Base-by-base conservation (phyloP, 2,888 invertebrate species). In the Sarcophaga rosellei region DNA sequence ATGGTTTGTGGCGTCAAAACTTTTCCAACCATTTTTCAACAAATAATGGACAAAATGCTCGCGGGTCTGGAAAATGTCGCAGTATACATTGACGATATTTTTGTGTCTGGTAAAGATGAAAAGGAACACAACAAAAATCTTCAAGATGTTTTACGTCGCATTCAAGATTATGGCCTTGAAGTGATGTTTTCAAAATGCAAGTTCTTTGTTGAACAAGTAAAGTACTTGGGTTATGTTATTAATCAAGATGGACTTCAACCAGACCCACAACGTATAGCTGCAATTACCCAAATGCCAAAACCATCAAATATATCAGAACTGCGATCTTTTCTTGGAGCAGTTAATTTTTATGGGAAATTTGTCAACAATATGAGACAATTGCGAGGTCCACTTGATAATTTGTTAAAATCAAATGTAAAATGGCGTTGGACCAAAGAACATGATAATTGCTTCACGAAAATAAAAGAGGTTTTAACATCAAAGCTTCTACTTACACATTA, bases 11-110 rank as follows among this genome's bases (percentile, higher is more conserved):
- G 1, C 23, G 23, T 23, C 1, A 23, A 23, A 23, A 23, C 23
- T 1, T 81, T 87, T 87, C 75, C 87, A 88, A n/a, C n/a, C n/a
- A n/a, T n/a, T n/a, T n/a, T n/a, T n/a, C n/a, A 11, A 88, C 88
- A 87, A 23, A 88, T 78, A 69, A 21, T 88, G 15, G 88, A 88
- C 44, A 83, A 88, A 12, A 53, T 66, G 66, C 76, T 77, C 20
- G 79, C 86, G n/a, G 83, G 74, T 17, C 17, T 88, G 21, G 35
- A 68, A 20, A 69, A 61, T n/a, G 84, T 65, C 20, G 72, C 84
- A 70, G 76, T 73, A 35, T 74, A 84, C 47, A 77, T 79, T 17
- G 84, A 81, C 62, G 85, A 87, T 69, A 82, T 23, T 23, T 23
- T 23, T 23, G 23, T 23, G 23, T 23, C 23, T 23, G 23, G 23